phyloP scores from a whole-genome alignment of 2,888 invertebrate species.

The Limnephilus marmoratus region DNA sequence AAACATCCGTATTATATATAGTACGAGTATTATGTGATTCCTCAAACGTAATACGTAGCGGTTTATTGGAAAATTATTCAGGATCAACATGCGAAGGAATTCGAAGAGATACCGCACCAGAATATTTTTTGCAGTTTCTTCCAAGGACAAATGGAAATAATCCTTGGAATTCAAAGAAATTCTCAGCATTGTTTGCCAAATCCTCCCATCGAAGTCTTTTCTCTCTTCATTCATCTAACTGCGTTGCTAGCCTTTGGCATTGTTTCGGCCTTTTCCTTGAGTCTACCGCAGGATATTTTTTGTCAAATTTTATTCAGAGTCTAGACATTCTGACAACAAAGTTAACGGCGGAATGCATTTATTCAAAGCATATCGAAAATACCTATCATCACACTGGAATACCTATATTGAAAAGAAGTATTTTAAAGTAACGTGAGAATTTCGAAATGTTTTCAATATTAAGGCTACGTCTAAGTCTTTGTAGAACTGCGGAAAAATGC shows the following conservation, averaged over 20 bases:
- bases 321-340: constrained; percentile 36
- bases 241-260: neutral
- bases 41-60: neutral
- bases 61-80: neutral
- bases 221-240: constrained; percentile 10
- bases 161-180: constrained; percentile 15
- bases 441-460: too few relatives aligned
- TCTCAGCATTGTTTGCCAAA: neutral
- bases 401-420: neutral
- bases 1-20: neutral
- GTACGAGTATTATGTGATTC: neutral
- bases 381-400: neutral
- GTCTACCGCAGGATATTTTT: constrained; percentile 25
- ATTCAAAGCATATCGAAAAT: neutral
- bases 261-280: neutral
- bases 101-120: neutral
- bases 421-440: neutral
- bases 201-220: neutral
- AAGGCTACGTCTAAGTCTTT: too few relatives aligned
- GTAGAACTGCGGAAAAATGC: too few relatives aligned
- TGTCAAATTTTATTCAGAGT: constrained; percentile 15
- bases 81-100: neutral
- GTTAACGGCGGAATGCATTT: constrained; percentile 4
- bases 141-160: neutral
- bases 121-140: neutral